Evolutionary conservation across 2,113 vertebrate species (phyloP).

Genomic region (Corythaeola cristata): DNA sequence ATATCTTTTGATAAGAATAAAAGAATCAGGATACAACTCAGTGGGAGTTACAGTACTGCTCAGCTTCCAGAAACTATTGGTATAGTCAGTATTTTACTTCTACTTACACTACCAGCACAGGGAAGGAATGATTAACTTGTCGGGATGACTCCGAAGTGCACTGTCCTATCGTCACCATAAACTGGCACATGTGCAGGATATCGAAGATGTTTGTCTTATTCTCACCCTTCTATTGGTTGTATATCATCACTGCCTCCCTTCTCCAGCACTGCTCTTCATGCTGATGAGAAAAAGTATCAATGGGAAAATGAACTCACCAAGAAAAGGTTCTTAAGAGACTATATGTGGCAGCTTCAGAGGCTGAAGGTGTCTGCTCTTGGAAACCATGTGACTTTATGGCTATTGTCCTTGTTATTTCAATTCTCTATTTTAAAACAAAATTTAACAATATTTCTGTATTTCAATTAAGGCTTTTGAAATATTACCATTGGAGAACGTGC

Average conservation of each 20-base stretch:
- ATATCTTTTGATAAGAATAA: neutral
- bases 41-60: neutral
- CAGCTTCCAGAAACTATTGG: neutral
- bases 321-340: neutral
- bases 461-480: neutral
- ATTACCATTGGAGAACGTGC: neutral
- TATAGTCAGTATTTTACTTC: neutral
- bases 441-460: neutral
- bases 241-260: neutral
- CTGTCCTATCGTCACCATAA: neutral
- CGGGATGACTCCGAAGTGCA: neutral
- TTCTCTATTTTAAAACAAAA: neutral
- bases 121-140: neutral
- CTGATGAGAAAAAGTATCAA: neutral
- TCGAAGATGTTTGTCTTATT: neutral
- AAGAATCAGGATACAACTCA: neutral
- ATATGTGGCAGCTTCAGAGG: neutral
- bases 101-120: neutral
- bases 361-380: neutral
- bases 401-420: neutral
- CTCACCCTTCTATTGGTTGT: neutral
- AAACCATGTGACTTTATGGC: accelerated
- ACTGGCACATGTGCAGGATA: neutral
- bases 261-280: neutral
- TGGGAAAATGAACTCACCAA: neutral